A percentile compares a stretch with the other conserved stretches of the same genome.
These are phyloP conservation scores for Caenorhabditis zanzibari DNA, from an alignment of 2,888 invertebrate genomes.

Conservation along the genomic window DNA sequence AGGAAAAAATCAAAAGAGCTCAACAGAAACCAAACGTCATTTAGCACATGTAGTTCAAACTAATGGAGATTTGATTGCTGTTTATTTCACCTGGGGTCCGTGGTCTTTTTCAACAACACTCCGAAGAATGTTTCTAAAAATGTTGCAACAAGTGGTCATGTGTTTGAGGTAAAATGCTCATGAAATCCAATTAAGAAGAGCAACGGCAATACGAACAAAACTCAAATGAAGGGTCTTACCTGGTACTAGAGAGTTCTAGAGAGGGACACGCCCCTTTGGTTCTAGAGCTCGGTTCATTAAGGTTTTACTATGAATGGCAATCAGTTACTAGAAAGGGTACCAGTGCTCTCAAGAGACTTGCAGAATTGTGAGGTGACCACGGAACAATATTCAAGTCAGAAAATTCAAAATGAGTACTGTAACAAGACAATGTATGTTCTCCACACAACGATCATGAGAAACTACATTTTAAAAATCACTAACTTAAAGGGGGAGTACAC, in stretches of 20 bases:
- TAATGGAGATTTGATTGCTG: slow-evolving; percentile 13
- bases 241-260: not conserved
- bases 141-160: slow-evolving; percentile 22
- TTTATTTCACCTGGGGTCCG: slow-evolving; percentile 17
- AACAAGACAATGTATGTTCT: too few species aligned
- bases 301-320: not conserved
- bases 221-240: not conserved
- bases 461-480: too few species aligned
- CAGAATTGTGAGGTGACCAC: too few species aligned
- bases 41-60: slow-evolving; percentile 12
- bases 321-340: not conserved
- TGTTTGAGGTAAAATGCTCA: not conserved
- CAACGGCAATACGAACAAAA: slow-evolving; percentile 2
- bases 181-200: not conserved
- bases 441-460: too few species aligned
- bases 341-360: not conserved
- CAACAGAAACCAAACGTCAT: slow-evolving; percentile 34
- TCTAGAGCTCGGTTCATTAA: not conserved
- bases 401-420: too few species aligned
- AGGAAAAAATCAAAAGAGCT: slow-evolving; percentile 3
- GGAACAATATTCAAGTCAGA: too few species aligned
- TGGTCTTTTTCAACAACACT: not conserved
- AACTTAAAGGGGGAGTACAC: too few species aligned
- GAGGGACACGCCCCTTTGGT: too few species aligned
- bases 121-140: not conserved